A percentile compares a stretch with the other conserved stretches of the same genome.
phyloP scores from a whole-genome alignment of 2,797 vertebrate species.

The Erethizon dorsatum region DNA sequence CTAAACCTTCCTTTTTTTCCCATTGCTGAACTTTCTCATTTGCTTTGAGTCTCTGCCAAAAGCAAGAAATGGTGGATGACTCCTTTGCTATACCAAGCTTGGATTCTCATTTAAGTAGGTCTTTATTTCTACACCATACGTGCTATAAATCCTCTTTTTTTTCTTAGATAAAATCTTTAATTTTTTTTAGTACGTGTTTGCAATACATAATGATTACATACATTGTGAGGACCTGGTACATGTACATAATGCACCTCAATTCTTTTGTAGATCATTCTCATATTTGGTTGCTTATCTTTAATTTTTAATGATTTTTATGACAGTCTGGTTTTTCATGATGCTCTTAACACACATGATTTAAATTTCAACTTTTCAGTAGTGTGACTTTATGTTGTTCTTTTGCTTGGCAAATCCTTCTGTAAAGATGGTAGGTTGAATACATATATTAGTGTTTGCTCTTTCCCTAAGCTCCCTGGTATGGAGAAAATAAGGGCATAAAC shows the following conservation, averaged over 20 bases:
- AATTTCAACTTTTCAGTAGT: not conserved
- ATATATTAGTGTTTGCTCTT: not conserved
- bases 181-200: not conserved
- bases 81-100: not conserved
- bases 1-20: not conserved
- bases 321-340: conserved; percentile 5
- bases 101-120: not conserved
- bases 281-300: not conserved
- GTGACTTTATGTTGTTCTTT: not conserved
- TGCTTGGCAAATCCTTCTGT: conserved; percentile 7
- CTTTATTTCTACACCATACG: not conserved
- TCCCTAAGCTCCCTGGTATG: not conserved
- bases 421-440: not conserved
- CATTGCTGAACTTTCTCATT: not conserved
- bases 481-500: not conserved
- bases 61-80: not conserved
- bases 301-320: not conserved
- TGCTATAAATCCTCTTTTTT: not conserved
- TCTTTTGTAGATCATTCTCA: not conserved
- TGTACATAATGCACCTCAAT: not conserved
- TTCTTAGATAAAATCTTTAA: not conserved
- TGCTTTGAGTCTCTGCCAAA: not conserved
- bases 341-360: not conserved
- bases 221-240: not conserved
- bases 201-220: not conserved